Conservation (phyloP, 2,113 vertebrate species). For the Mustelus asterias region DNA sequence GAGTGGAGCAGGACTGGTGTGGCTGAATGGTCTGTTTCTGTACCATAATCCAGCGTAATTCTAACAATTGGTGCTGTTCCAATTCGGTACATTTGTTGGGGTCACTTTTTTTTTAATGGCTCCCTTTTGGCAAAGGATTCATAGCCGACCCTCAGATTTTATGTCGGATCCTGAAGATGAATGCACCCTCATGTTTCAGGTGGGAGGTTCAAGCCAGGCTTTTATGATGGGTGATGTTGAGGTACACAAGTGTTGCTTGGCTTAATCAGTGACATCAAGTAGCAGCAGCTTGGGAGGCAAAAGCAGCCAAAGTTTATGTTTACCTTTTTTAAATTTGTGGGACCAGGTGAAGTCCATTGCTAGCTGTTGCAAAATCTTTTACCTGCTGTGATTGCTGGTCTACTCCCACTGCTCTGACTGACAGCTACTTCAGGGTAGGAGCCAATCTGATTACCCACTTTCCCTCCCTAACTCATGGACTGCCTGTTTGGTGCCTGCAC, state of each 20-base stretch:
- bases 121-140: neutral
- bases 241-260: neutral
- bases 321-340: neutral
- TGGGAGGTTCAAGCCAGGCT: neutral
- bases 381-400: neutral
- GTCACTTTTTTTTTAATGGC: too few species aligned
- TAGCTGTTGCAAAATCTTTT: neutral
- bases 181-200: neutral
- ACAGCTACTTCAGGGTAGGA: fast-evolving
- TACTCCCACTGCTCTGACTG: neutral
- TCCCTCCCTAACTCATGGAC: neutral
- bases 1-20: too few species aligned
- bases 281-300: neutral
- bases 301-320: neutral
- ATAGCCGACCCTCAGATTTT: neutral
- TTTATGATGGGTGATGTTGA: neutral
- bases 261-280: neutral
- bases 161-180: neutral
- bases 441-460: neutral
- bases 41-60: too few species aligned
- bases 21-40: too few species aligned
- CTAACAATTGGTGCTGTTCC: too few species aligned
- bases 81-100: too few species aligned
- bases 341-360: neutral
- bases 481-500: neutral